Base-by-base conservation (phyloP, 30 jellyfish, hydroid and myxozoan genomes). In the Rhopilema esculentum region DNA sequence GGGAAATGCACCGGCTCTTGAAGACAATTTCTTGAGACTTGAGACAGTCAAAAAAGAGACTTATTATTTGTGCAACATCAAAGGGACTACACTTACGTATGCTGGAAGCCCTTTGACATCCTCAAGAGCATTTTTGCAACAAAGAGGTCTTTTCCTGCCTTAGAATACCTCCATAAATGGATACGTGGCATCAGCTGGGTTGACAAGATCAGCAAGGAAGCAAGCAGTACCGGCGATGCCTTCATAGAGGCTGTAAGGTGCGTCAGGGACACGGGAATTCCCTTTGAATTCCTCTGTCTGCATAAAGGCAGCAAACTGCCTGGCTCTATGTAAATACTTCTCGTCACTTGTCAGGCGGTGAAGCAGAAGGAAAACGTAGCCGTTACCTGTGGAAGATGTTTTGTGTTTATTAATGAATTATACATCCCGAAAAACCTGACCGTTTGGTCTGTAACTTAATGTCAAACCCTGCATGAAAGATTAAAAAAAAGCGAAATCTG, bases 221-320 rank as follows among this genome's bases (percentile, higher is more conserved):
- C 99, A 96, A 0, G 99, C 97, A 12, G 99, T 96, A n/a, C 99
- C 99, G 4, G 99, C 99, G 50, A 96, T 96, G 19, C 99, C 99
- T 79, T 96, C 99, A 68, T 70, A 96, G 57, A 96, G 75, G 67
- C 99, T 96, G 96, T 96, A 96, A 0, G 99, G 99, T 19, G 99
- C 99, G 83, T 96, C 99, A 28, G 99, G 99, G 19, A 96, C 99
- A 0, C 99, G 97, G 15, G 99, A 96, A 76, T 86, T 91, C 20
- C 97, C 97, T 74, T 96, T 96, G 92, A 96, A 96, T 69, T 96
- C 99, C 70, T 96, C 98, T 20, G 99, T 96, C 83, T 96, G 98
- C 99, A 96, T 96, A 87, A 96, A 96, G 22, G 98, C 97, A 16
- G 99, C 99, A 69, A 96, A 96, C 50, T 96, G 97, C 53, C 99